phyloP scores from a whole-genome alignment of 2,797 vertebrate species.

The Halcyon leucocephala region DNA sequence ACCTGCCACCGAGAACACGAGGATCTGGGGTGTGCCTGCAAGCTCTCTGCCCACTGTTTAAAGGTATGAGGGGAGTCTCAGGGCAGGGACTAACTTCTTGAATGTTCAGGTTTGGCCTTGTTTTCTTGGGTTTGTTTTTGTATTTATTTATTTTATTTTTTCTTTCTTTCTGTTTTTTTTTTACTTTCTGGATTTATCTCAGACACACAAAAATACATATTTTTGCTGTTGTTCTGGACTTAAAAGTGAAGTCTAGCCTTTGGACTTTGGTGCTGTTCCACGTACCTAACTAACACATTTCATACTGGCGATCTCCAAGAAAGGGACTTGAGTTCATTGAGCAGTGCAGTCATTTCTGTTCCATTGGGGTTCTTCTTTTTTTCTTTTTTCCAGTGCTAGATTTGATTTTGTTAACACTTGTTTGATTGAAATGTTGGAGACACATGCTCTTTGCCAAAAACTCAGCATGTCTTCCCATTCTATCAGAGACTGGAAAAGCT shows the following conservation, averaged over 20 bases:
- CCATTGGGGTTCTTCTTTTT: not conserved
- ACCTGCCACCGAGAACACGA: rapidly evolving
- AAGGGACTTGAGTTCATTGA: not conserved
- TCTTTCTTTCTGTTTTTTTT: rapidly evolving
- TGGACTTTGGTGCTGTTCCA: rapidly evolving
- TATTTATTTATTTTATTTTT: no score
- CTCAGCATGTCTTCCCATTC: constrained; percentile 44
- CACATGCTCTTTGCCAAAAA: constrained; percentile 10
- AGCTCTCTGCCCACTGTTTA: not conserved
- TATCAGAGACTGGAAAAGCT: constrained; percentile 6
- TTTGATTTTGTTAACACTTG: constrained; percentile 16
- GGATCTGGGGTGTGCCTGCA: not conserved
- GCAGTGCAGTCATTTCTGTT: rapidly evolving
- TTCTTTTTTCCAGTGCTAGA: not conserved
- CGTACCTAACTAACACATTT: not conserved
- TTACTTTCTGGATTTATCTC: not conserved
- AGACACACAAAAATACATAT: rapidly evolving
- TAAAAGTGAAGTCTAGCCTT: not conserved
- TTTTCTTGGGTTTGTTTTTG: rapidly evolving
- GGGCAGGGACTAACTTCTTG: not conserved
- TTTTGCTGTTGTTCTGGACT: not conserved
- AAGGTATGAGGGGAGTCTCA: not conserved
- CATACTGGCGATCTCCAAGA: not conserved
- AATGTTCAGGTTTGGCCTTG: not conserved
- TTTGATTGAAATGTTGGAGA: not conserved